Percentiles rank a stretch among this genome's conserved stretches.
These are phyloP conservation scores for Peromyscus attwateri DNA, from an alignment of 2,797 vertebrate species.

Conservation along the genomic window DNA sequence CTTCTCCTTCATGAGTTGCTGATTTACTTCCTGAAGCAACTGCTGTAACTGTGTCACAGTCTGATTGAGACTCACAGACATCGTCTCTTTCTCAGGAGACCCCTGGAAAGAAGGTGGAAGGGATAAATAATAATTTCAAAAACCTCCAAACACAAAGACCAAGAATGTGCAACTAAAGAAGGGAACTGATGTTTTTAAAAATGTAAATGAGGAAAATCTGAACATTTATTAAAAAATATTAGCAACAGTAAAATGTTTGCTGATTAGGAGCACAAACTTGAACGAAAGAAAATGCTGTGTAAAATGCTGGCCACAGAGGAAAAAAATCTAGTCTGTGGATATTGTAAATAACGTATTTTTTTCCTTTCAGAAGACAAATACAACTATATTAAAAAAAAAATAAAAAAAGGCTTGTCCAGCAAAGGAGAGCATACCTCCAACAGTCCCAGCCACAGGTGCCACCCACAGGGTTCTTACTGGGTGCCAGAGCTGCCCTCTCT, in stretches of 20 bases:
- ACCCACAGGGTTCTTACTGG: background rate
- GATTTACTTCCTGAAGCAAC: constrained; percentile 93
- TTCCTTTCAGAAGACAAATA: constrained; percentile 30
- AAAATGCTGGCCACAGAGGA: background rate
- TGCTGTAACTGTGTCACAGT: constrained; percentile 95
- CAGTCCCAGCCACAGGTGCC: background rate
- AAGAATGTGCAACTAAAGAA: constrained; percentile 42
- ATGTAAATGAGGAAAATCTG: constrained; percentile 26
- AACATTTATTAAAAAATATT: constrained; percentile 50
- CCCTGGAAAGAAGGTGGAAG: constrained; percentile 88
- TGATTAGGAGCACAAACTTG: constrained; percentile 11
- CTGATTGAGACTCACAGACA: constrained; percentile 93
- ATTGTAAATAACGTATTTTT: constrained; percentile 1
- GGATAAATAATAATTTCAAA: constrained; percentile 8
- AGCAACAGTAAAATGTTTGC: background rate
- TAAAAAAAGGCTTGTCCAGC: background rate
- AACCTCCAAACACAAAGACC: background rate
- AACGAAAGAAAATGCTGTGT: background rate
- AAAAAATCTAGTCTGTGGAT: constrained; percentile 12
- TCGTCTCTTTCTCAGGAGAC: constrained; percentile 93
- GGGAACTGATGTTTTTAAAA: background rate
- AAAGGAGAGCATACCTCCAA: constrained; percentile 20
- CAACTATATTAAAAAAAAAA: background rate
- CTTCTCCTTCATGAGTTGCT: constrained; percentile 94
- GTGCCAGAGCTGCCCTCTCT: background rate